Conservation (phyloP, 2,797 vertebrate genomes). For the Aotus griseimembra region DNA sequence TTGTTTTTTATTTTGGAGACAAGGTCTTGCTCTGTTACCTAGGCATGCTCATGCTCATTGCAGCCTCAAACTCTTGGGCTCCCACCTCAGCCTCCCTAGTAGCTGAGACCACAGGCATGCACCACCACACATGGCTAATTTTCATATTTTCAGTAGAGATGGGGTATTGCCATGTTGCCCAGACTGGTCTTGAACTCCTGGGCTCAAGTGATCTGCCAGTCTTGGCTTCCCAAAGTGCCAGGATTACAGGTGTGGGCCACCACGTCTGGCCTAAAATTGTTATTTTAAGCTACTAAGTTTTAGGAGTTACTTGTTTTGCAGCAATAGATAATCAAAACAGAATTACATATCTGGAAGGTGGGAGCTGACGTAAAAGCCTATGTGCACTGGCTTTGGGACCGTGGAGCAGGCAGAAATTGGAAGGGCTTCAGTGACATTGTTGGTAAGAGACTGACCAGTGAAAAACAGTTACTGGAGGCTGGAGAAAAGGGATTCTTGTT, state of each 20-base stretch:
- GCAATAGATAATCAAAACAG: not conserved
- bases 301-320: not conserved
- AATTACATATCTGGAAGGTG: not conserved
- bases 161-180: not conserved
- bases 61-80: not conserved
- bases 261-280: not conserved
- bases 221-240: not conserved
- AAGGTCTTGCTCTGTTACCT: not conserved
- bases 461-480: not conserved
- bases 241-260: not conserved
- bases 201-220: not conserved
- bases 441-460: not conserved
- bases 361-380: not conserved
- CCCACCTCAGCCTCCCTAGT: not conserved
- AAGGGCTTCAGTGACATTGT: not conserved
- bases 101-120: not conserved
- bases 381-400: not conserved
- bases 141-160: not conserved
- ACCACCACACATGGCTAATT: not conserved
- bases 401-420: not conserved
- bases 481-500: not conserved
- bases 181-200: not conserved
- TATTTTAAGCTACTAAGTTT: not conserved
- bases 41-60: not conserved
- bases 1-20: not conserved